A percentile compares a stretch with the other conserved stretches of the same genome.
These are phyloP conservation scores for Thelaira solivaga DNA, from an alignment of 2,888 invertebrate species.

Conservation along the genomic window DNA sequence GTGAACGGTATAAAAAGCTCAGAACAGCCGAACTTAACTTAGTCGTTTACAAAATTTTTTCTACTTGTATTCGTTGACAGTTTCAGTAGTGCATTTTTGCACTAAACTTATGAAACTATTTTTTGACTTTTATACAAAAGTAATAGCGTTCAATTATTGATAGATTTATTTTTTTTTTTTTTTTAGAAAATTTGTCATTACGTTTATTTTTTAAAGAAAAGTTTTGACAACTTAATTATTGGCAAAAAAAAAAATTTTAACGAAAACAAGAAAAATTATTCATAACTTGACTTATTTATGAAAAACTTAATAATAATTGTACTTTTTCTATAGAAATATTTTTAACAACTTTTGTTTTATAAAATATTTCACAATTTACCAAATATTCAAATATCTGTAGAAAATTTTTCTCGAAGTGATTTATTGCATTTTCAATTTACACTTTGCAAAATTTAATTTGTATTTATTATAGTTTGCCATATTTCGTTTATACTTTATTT, in stretches of 20 bases:
- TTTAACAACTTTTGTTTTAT: background rate
- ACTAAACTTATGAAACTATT: no score
- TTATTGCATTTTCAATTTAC: background rate
- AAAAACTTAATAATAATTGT: background rate
- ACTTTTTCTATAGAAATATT: background rate
- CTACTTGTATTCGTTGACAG: no score
- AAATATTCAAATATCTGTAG: no score
- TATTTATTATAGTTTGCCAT: constrained; percentile 19
- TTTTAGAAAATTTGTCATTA: background rate
- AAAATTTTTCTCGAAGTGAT: no score
- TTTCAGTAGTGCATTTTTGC: no score
- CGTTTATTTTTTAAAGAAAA: background rate
- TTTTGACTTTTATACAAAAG: no score
- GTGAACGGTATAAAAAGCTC: no score
- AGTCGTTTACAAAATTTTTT: no score
- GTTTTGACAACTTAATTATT: background rate
- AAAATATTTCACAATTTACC: no score
- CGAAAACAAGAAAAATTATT: background rate
- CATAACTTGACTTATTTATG: background rate
- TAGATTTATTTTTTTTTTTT: background rate
- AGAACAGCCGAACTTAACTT: no score
- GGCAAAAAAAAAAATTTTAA: background rate
- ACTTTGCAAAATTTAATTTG: background rate
- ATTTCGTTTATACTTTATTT: background rate
- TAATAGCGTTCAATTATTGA: no score